Conservation (phyloP, 2,888 invertebrate species). For the Acanthoscelides obtectus region DNA sequence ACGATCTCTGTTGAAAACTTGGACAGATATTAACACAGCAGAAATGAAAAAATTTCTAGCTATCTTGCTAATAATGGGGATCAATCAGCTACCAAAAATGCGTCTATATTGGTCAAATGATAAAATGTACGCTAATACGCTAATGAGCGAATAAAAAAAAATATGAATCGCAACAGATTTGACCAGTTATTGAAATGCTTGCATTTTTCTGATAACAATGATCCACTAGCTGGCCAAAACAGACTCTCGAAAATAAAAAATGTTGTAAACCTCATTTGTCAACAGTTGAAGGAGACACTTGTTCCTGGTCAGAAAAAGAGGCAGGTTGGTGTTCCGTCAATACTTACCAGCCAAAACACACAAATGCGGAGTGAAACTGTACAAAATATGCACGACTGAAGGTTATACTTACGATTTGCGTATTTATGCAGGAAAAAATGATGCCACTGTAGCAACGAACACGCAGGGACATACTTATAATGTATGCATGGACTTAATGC, state of each 20-base stretch:
- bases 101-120: constrained; percentile 6
- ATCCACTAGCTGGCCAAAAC: neutral
- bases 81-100: constrained; percentile 4
- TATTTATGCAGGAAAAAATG: neutral
- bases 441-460: neutral
- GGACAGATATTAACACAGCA: neutral
- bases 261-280: neutral
- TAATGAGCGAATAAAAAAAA: constrained; percentile 1
- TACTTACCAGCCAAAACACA: constrained; percentile 3
- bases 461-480: neutral
- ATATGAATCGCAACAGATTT: constrained; percentile 5
- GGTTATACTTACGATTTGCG: constrained; percentile 1
- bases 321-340: neutral
- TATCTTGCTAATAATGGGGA: constrained; percentile 1
- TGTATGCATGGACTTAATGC: neutral
- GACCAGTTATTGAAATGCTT: constrained; percentile 3
- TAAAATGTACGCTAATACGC: constrained; percentile 3
- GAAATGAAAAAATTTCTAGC: neutral
- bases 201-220: constrained; percentile 5
- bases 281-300: neutral
- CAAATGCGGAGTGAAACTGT: neutral
- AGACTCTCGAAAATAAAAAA: constrained; percentile 5
- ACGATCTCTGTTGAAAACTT: neutral
- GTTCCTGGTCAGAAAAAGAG: constrained; percentile 4
- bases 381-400: constrained; percentile 1